Conservation (phyloP, 2,113 vertebrate species). For the Cynoglossus semilaevis region DNA sequence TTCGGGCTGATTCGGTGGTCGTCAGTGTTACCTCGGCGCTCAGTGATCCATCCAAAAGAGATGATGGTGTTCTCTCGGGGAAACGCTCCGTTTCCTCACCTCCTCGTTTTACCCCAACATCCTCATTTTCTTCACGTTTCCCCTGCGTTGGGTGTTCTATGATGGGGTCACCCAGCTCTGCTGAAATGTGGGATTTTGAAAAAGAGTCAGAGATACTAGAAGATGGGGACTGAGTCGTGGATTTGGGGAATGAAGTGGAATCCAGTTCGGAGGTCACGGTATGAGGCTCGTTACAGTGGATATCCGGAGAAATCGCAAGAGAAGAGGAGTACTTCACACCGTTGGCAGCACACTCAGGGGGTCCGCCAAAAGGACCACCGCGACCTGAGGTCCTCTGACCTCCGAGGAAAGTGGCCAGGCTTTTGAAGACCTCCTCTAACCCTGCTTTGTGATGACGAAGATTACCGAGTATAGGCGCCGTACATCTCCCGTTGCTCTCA, state of each 20-base stretch:
- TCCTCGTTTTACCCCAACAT: slow-evolving; percentile 12
- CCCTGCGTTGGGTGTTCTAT: slow-evolving; percentile 27
- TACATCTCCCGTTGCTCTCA: slow-evolving; percentile 30
- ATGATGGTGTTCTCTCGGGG: slow-evolving; percentile 30
- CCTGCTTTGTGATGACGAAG: slow-evolving; percentile 66
- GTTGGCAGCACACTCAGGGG: slow-evolving; percentile 37
- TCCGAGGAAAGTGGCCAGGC: slow-evolving; percentile 77
- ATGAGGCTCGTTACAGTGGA: slow-evolving; percentile 51
- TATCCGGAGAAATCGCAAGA: slow-evolving; percentile 67
- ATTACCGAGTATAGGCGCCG: slow-evolving; percentile 40
- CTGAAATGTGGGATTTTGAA: slow-evolving; percentile 24
- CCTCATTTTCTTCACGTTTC: slow-evolving; percentile 39
- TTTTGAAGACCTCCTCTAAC: slow-evolving; percentile 78
- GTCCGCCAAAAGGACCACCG: slow-evolving; percentile 74
- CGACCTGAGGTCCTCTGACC: slow-evolving; percentile 82
- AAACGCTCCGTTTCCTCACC: slow-evolving; percentile 9
- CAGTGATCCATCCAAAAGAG: slow-evolving; percentile 55
- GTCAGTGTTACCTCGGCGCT: slow-evolving; percentile 74
- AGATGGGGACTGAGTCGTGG: slow-evolving; percentile 50
- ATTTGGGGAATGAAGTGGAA: slow-evolving; percentile 23
- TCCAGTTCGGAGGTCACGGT: slow-evolving; percentile 32
- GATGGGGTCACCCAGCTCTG: slow-evolving; percentile 28
- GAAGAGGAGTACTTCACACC: slow-evolving; percentile 75
- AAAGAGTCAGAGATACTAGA: slow-evolving; percentile 72
- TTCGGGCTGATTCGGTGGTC: slow-evolving; percentile 56